phyloP scores from a whole-genome alignment of 2,113 vertebrate species.

The Corythornis cristatus region DNA sequence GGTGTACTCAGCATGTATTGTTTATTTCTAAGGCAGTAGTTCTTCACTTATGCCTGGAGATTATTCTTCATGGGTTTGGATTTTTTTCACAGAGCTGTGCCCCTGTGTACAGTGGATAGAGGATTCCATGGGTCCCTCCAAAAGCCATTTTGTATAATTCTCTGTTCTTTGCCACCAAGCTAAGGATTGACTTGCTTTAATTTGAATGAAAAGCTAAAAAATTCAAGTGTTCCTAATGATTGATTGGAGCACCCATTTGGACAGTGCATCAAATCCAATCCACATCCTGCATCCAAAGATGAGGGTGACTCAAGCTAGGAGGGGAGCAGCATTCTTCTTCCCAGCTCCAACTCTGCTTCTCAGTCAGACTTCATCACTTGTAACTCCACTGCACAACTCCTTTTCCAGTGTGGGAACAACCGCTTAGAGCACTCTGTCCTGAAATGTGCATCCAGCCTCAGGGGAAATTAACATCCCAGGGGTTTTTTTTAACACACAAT shows the following conservation, averaged over 20 bases:
- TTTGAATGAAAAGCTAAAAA: background rate
- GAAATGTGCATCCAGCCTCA: rapidly evolving
- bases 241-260: background rate
- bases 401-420: background rate
- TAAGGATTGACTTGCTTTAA: background rate
- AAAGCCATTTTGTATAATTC: background rate
- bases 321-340: rapidly evolving
- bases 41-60: background rate
- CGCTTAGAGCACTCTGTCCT: background rate
- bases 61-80: background rate
- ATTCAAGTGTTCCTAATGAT: too few relatives aligned
- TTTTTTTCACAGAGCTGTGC: background rate
- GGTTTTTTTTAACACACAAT: background rate
- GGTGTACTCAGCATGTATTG: background rate
- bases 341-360: background rate
- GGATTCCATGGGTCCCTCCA: background rate
- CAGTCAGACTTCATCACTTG: background rate
- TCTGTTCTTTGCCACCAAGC: background rate
- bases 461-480: background rate
- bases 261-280: too few relatives aligned
- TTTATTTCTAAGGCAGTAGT: background rate
- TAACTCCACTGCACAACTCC: background rate
- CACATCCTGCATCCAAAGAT: background rate
- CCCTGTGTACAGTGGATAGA: too few relatives aligned
- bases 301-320: background rate